Conservation (phyloP, 2,113 vertebrate genomes). For the Beaufortia kweichowensis region DNA sequence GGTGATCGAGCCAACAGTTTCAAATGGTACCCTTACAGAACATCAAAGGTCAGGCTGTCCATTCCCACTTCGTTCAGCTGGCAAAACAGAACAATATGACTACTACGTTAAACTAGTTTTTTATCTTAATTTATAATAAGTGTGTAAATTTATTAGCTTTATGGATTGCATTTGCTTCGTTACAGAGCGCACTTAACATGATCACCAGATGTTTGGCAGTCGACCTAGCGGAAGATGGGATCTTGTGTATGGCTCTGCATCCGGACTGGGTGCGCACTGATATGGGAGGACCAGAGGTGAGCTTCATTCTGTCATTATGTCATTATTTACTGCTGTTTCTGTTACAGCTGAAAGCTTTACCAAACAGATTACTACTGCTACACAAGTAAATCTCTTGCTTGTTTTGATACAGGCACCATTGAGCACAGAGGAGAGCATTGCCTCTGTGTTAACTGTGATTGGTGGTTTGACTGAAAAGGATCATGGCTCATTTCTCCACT, state of each 20-base stretch:
- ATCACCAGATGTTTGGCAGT: slow-evolving; percentile 67
- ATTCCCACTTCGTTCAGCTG: background rate
- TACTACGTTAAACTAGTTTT: background rate
- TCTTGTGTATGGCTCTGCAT: slow-evolving; percentile 69
- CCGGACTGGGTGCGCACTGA: slow-evolving; percentile 73
- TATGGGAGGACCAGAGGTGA: slow-evolving; percentile 70
- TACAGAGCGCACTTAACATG: slow-evolving; percentile 70
- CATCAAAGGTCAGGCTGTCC: slow-evolving; percentile 71
- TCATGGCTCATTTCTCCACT: slow-evolving; percentile 70
- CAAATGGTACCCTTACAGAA: slow-evolving; percentile 76
- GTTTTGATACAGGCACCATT: slow-evolving; percentile 59
- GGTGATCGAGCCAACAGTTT: slow-evolving; percentile 61
- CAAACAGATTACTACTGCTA: background rate
- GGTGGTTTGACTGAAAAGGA: slow-evolving; percentile 66
- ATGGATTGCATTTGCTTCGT: background rate
- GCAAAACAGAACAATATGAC: background rate
- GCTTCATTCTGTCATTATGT: background rate
- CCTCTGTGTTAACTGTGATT: slow-evolving; percentile 66
- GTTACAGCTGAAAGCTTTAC: background rate
- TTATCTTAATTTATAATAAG: too few species aligned
- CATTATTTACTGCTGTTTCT: background rate
- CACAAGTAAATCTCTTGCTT: background rate
- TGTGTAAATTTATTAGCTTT: background rate
- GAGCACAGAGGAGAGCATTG: slow-evolving; percentile 66
- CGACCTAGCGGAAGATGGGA: slow-evolving; percentile 65